Conservation (phyloP, 2,797 vertebrate species). For the Myiothlypis coronata region DNA sequence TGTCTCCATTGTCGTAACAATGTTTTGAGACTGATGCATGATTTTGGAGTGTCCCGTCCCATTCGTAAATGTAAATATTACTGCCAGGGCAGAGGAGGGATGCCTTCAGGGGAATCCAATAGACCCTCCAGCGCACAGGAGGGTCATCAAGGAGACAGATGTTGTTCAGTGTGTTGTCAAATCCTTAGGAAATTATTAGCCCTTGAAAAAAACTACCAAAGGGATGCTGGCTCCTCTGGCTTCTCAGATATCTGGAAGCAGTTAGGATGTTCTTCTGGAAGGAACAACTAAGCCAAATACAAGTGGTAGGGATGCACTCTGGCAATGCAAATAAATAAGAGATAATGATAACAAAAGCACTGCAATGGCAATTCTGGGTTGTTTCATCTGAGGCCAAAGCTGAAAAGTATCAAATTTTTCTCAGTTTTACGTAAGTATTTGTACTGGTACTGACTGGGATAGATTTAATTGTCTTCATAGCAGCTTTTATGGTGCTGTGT, state of each 20-base stretch:
- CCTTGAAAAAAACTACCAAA: background rate
- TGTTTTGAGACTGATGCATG: too few species aligned
- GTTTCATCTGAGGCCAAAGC: background rate
- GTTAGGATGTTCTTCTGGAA: background rate
- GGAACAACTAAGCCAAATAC: background rate
- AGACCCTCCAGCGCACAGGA: fast-evolving
- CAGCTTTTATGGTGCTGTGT: background rate
- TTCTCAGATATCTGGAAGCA: background rate
- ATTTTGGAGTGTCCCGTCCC: too few species aligned
- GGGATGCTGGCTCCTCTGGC: background rate
- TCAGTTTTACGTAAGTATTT: background rate
- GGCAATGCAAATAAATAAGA: background rate
- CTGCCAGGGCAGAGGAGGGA: background rate
- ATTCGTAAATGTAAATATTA: too few species aligned
- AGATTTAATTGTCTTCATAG: background rate
- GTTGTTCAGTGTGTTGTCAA: background rate
- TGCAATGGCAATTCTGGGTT: background rate
- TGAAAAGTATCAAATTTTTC: background rate
- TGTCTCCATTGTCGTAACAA: too few species aligned
- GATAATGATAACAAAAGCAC: background rate
- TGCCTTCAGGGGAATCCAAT: background rate
- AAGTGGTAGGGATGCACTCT: background rate
- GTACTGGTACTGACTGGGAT: background rate
- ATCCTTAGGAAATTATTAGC: background rate
- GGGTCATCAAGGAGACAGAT: background rate